These are phyloP conservation scores for Cremastobaeus sp. DNA, from an alignment of 2,888 invertebrate species.

Conservation along the genomic window DNA sequence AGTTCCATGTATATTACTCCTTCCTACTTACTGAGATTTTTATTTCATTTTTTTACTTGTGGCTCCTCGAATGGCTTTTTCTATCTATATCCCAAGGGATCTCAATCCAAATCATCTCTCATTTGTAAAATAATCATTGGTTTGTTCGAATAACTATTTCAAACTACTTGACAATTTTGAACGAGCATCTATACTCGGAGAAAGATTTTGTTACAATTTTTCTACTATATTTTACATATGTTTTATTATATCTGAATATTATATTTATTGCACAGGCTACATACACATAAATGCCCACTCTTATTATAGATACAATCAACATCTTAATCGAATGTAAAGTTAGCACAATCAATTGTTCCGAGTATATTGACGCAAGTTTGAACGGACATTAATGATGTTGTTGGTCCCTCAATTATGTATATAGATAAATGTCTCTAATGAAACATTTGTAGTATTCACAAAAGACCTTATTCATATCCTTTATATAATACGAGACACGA, in stretches of 20 bases:
- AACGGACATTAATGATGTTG: conserved; percentile 51
- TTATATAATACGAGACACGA: conserved; percentile 44
- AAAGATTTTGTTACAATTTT: not conserved
- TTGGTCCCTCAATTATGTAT: conserved; percentile 45
- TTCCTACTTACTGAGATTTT: no score
- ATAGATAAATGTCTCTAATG: conserved; percentile 48
- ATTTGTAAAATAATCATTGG: conserved; percentile 58
- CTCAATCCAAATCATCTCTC: not conserved
- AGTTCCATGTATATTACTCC: no score
- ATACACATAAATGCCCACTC: no score
- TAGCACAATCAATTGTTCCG: conserved; percentile 8
- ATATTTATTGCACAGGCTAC: no score
- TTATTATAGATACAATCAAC: not conserved
- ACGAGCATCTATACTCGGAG: conserved; percentile 15
- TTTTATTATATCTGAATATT: no score
- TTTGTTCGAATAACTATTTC: conserved; percentile 63
- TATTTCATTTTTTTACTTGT: conserved; percentile 8
- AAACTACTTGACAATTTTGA: conserved; percentile 64
- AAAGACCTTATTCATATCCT: conserved; percentile 36
- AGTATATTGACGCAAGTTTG: conserved; percentile 26
- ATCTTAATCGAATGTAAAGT: not conserved
- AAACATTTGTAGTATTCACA: conserved; percentile 38
- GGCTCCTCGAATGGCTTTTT: conserved; percentile 11
- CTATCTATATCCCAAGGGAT: no score
- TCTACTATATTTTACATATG: no score